Percentiles rank a stretch among this genome's conserved stretches.
phyloP scores from a whole-genome alignment of 2,888 invertebrate genomes.

The Parthenolecanium corni region DNA sequence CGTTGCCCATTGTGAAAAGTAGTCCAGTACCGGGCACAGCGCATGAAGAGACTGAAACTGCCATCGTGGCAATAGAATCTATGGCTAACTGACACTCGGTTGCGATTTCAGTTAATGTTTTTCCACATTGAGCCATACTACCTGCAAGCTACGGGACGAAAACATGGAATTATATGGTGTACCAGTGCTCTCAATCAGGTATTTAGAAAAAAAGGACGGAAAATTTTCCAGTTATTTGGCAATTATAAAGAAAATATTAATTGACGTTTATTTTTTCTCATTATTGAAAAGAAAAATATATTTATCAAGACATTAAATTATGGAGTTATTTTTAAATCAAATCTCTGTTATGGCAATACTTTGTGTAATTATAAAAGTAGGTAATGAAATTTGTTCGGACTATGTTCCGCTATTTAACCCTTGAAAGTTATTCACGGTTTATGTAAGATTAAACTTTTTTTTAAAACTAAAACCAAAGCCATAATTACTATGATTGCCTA shows the following conservation, averaged over 20 bases:
- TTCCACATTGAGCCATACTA: constrained; percentile 52
- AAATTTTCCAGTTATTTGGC: neutral
- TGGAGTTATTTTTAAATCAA: too few species aligned
- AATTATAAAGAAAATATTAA: neutral
- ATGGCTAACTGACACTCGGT: constrained; percentile 40
- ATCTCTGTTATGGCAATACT: too few species aligned
- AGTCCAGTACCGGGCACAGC: constrained; percentile 51
- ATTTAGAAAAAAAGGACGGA: constrained; percentile 28
- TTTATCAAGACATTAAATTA: too few species aligned
- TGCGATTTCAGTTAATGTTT: constrained; percentile 42
- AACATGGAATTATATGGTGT: neutral
- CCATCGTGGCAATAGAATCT: constrained; percentile 53
- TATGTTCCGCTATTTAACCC: too few species aligned
- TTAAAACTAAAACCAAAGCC: too few species aligned
- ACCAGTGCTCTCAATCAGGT: neutral
- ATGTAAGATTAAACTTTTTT: too few species aligned
- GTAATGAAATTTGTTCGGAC: too few species aligned
- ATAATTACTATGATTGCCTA: too few species aligned
- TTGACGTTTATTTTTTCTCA: too few species aligned
- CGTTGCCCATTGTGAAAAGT: constrained; percentile 49
- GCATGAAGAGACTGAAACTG: constrained; percentile 55
- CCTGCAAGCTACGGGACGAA: constrained; percentile 51
- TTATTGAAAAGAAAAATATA: too few species aligned
- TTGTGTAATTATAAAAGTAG: too few species aligned
- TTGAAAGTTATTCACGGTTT: too few species aligned